A percentile compares a stretch with the other conserved stretches of the same genome.
Evolutionary conservation across 2,797 vertebrate species (phyloP).

Genomic region (Gila robusta): DNA sequence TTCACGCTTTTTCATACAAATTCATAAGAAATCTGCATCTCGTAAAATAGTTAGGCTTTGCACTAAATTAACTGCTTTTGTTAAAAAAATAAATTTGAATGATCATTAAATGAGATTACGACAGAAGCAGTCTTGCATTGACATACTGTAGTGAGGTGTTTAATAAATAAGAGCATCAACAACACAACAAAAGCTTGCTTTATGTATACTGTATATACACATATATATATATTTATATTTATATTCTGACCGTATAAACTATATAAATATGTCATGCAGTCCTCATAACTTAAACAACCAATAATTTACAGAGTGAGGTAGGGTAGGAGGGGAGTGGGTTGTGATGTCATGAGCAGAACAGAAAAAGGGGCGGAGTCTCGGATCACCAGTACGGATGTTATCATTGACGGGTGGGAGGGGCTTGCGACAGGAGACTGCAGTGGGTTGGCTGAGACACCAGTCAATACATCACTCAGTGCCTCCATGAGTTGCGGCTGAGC

Average conservation of each 20-base stretch:
- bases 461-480: conserved; percentile 75
- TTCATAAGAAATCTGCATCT: neutral
- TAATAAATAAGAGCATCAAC: conserved; percentile 97
- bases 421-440: conserved; percentile 60
- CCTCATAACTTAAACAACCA: conserved; percentile 95
- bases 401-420: conserved; percentile 58
- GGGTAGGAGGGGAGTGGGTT: conserved; percentile 73
- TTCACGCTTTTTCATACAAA: neutral
- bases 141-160: conserved; percentile 84
- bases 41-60: neutral
- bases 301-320: conserved; percentile 97
- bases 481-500: conserved; percentile 91
- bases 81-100: neutral
- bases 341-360: conserved; percentile 30
- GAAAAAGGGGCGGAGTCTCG: conserved; percentile 59
- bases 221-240: conserved; percentile 76
- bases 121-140: conserved; percentile 33
- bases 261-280: conserved; percentile 99
- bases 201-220: conserved; percentile 78
- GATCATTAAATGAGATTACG: neutral
- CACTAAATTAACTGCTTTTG: neutral
- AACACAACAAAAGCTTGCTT: conserved; percentile 79
- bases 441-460: conserved; percentile 47
- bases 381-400: conserved; percentile 75
- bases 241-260: conserved; percentile 95